phyloP scores from a whole-genome alignment of 2,888 invertebrate genomes.

The Trichogramma evanescens region DNA sequence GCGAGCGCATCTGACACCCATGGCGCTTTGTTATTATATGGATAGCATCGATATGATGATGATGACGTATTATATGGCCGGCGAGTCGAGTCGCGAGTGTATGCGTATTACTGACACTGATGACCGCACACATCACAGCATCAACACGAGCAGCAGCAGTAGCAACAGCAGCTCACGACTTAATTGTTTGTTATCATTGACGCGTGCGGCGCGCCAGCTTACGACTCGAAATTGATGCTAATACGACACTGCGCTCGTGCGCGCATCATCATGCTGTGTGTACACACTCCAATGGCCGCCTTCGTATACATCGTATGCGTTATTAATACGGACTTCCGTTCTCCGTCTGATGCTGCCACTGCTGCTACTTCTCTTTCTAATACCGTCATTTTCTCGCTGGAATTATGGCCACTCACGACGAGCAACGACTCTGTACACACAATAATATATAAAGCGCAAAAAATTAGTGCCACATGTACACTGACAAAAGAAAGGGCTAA shows the following conservation, averaged over 20 bases:
- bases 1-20: too few relatives aligned
- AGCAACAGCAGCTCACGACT: conserved; percentile 29
- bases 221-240: conserved; percentile 48
- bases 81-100: too few relatives aligned
- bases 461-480: background rate
- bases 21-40: too few relatives aligned
- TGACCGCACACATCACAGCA: too few relatives aligned
- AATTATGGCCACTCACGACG: conserved; percentile 40
- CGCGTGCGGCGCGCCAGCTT: conserved; percentile 6
- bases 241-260: conserved; percentile 40
- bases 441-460: background rate
- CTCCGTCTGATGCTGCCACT: conserved; percentile 31
- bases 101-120: too few relatives aligned
- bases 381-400: conserved; percentile 32
- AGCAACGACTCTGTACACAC: background rate
- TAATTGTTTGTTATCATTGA: conserved; percentile 48
- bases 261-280: conserved; percentile 6
- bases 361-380: conserved; percentile 1
- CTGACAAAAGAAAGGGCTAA: conserved; percentile 13
- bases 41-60: too few relatives aligned
- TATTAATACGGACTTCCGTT: conserved; percentile 44
- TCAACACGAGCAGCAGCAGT: too few relatives aligned
- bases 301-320: conserved; percentile 20
- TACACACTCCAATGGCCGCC: too few relatives aligned
- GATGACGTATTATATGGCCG: too few relatives aligned